phyloP scores from a whole-genome alignment of 2,888 invertebrate genomes.

The Diabrotica balteata region DNA sequence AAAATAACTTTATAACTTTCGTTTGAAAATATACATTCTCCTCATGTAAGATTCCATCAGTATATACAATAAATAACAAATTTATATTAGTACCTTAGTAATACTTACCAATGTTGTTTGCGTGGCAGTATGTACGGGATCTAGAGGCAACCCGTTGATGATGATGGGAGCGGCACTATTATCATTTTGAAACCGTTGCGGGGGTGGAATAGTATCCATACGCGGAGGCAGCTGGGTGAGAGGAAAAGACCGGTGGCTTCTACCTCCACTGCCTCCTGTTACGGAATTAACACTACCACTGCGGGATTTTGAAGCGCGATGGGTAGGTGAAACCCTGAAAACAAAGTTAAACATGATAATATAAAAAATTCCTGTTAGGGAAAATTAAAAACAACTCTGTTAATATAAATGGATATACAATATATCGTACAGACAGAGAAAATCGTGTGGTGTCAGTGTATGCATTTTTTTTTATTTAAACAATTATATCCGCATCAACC shows the following conservation, averaged over 20 bases:
- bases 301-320: constrained; percentile 68
- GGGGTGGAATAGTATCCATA: constrained; percentile 56
- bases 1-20: no score
- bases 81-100: not conserved
- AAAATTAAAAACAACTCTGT: no score
- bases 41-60: no score
- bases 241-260: constrained; percentile 51
- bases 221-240: constrained; percentile 51
- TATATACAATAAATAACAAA: not conserved
- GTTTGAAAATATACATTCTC: no score
- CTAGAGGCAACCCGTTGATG: constrained; percentile 51
- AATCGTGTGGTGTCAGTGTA: no score
- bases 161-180: constrained; percentile 47
- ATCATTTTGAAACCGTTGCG: constrained; percentile 59
- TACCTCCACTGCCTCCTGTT: constrained; percentile 33
- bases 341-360: not conserved
- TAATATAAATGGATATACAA: no score
- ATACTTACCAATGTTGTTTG: constrained; percentile 81
- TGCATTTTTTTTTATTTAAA: no score
- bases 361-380: no score
- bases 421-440: no score
- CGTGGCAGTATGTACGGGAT: constrained; percentile 71
- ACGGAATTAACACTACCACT: constrained; percentile 42
- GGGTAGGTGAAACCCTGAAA: constrained; percentile 73
- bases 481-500: no score